These are phyloP conservation scores for Pelvicachromis taeniatus DNA, from an alignment of 2,113 vertebrate genomes.

Conservation along the genomic window DNA sequence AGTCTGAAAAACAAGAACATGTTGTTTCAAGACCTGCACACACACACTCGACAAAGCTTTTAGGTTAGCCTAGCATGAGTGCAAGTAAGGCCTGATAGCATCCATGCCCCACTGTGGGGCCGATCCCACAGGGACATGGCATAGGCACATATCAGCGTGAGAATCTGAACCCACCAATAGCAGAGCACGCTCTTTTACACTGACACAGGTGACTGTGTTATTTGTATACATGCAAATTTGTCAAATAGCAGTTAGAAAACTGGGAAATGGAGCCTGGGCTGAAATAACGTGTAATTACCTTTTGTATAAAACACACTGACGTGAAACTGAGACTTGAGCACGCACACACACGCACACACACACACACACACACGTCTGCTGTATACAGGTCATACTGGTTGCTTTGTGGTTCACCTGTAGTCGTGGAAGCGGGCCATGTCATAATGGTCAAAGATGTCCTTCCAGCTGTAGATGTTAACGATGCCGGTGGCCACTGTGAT, in stretches of 20 bases:
- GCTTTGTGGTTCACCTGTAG: conserved; percentile 70
- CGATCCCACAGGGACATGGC: not conserved
- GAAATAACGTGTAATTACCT: not conserved
- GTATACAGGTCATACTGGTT: not conserved
- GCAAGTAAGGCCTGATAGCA: not conserved
- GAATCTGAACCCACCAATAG: too few relatives aligned
- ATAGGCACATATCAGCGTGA: not conserved
- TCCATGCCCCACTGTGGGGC: not conserved
- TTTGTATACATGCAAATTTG: not conserved
- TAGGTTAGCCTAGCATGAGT: rapidly evolving
- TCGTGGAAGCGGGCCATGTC: conserved; percentile 79
- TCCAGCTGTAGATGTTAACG: conserved; percentile 87
- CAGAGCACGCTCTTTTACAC: not conserved
- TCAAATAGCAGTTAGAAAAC: not conserved
- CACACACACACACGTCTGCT: not conserved
- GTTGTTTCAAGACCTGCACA: not conserved
- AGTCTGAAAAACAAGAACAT: not conserved
- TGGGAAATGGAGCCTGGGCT: not conserved
- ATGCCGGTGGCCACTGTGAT: conserved; percentile 76
- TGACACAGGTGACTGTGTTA: not conserved
- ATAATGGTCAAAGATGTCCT: conserved; percentile 84
- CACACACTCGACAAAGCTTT: rapidly evolving
- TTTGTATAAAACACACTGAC: not conserved
- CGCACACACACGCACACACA: not conserved
- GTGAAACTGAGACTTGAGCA: not conserved